These are phyloP conservation scores for Phrynosoma platyrhinos DNA, from an alignment of 2,113 vertebrate genomes.

Conservation along the genomic window DNA sequence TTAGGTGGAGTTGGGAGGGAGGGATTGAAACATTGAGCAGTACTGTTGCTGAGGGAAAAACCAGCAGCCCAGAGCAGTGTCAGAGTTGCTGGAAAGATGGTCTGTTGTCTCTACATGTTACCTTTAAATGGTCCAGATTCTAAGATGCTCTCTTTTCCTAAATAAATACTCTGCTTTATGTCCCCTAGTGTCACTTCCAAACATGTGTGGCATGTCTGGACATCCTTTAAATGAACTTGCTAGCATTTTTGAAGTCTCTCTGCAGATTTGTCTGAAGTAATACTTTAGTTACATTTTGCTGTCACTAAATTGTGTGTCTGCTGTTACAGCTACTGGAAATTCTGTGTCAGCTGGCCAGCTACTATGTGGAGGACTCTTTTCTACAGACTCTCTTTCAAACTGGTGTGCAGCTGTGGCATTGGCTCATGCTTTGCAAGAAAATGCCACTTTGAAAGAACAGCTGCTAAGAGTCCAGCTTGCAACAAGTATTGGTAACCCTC, in stretches of 20 bases:
- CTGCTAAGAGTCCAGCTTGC: constrained; percentile 95
- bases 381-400: constrained; percentile 94
- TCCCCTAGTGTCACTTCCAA: not conserved
- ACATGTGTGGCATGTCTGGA: not conserved
- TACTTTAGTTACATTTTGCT: not conserved
- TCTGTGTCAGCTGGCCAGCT: constrained; percentile 96
- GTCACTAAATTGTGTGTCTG: accelerated
- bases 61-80: not conserved
- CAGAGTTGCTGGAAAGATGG: not conserved
- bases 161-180: not conserved
- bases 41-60: not conserved
- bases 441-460: constrained; percentile 94
- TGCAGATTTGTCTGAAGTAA: not conserved
- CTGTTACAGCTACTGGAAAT: constrained; percentile 84
- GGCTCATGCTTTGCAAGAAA: constrained; percentile 95
- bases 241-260: not conserved
- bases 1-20: not conserved
- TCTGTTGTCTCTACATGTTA: not conserved
- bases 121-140: not conserved
- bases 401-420: constrained; percentile 97
- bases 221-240: not conserved
- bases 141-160: not conserved
- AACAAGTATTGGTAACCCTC: constrained; percentile 95
- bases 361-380: constrained; percentile 95
- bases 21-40: not conserved